Evolutionary conservation across 2,888 invertebrate genomes (phyloP).

Genomic region (Cephus pulcher): DNA sequence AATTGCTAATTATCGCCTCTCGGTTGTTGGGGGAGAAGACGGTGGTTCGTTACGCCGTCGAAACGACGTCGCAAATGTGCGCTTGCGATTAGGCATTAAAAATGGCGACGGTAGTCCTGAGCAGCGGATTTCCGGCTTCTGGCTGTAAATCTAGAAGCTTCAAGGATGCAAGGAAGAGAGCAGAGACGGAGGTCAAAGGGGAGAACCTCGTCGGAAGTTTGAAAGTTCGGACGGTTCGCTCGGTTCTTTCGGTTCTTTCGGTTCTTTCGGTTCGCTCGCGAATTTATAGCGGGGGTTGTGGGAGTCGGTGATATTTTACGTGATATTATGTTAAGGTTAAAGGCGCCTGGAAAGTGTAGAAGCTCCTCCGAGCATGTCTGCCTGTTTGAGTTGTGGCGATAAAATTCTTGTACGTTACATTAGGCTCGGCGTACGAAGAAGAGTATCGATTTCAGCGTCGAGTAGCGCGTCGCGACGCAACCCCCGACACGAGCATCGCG

Average conservation of each 20-base stretch:
- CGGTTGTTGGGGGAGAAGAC: not conserved
- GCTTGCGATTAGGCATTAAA: too few species aligned
- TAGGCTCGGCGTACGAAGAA: slow-evolving; percentile 31
- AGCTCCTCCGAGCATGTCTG: slow-evolving; percentile 6
- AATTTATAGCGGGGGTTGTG: slow-evolving; percentile 14
- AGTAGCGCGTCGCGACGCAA: too few species aligned
- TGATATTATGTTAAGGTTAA: slow-evolving; percentile 39
- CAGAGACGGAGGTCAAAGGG: not conserved
- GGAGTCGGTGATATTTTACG: slow-evolving; percentile 29
- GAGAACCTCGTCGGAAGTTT: too few species aligned
- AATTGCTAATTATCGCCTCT: slow-evolving; percentile 44
- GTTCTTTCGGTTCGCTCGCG: too few species aligned
- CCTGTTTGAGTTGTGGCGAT: slow-evolving; percentile 27
- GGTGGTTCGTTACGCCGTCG: not conserved
- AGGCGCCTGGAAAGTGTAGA: slow-evolving; percentile 27
- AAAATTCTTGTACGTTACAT: slow-evolving; percentile 50
- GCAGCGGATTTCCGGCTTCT: not conserved
- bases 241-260: too few species aligned
- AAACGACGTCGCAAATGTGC: not conserved
- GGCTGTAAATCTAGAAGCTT: not conserved
- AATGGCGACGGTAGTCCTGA: too few species aligned
- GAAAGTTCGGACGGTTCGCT: too few species aligned
- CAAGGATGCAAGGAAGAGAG: not conserved
- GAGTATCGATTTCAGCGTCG: slow-evolving; percentile 5
- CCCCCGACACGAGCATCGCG: too few species aligned